phyloP scores from a whole-genome alignment of 64 coral and sea anemone genomes.

The Montipora sp. region DNA sequence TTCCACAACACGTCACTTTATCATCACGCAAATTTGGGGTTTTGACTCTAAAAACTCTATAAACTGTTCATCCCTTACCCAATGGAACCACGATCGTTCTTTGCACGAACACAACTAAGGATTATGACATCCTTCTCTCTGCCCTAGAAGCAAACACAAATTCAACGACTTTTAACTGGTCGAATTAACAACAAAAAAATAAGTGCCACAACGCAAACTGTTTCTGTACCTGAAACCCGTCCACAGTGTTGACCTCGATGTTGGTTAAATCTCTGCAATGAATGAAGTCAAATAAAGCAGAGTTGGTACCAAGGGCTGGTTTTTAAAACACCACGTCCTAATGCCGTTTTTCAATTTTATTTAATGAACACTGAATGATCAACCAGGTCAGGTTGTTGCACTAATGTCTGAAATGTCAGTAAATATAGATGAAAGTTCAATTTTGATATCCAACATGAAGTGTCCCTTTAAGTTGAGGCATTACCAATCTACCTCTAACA shows the following conservation, averaged over 20 bases:
- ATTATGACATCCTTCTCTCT: conserved; percentile 93
- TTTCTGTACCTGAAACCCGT: conserved; percentile 88
- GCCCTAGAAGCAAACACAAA: conserved; percentile 61
- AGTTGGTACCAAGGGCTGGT: background rate
- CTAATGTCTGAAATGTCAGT: too few relatives aligned
- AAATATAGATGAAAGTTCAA: too few relatives aligned
- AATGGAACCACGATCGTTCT: conserved; percentile 50
- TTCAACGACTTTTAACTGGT: too few relatives aligned
- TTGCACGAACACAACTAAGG: conserved; percentile 91
- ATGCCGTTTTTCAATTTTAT: too few relatives aligned
- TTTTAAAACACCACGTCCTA: too few relatives aligned
- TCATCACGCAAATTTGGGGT: background rate
- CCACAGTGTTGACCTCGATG: conserved; percentile 95
- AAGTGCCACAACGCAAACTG: background rate
- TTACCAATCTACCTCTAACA: too few relatives aligned
- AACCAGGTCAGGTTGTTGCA: too few relatives aligned
- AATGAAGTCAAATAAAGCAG: conserved; percentile 2
- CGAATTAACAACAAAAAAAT: background rate
- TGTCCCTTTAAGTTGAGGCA: too few relatives aligned
- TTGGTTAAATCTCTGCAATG: conserved; percentile 22
- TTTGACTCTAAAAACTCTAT: background rate
- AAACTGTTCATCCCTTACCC: conserved; percentile 59
- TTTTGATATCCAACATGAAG: too few relatives aligned
- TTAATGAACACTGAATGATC: too few relatives aligned
- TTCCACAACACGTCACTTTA: background rate